Base-by-base conservation (phyloP, 1,140 invertebrate species). In the Capitella teleta region DNA sequence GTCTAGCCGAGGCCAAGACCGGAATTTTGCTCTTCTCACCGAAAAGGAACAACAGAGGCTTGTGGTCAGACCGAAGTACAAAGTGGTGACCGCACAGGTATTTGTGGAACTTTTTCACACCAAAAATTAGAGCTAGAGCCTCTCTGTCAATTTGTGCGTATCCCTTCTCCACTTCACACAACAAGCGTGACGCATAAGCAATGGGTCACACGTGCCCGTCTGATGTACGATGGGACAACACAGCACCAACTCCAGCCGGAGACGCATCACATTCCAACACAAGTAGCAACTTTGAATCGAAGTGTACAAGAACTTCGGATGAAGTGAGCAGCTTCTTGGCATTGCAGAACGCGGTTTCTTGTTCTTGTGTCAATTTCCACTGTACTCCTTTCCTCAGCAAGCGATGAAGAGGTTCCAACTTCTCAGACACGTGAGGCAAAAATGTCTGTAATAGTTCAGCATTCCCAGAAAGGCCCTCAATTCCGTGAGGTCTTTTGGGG, bases 61-160 rank as follows among this genome's bases (percentile, higher is more conserved):
- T 70, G 45, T 78, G 74, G 51, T 78, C 74, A 2, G 70, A 78
- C 12, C 62, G 51, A 3, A 78, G 48, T 2, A 52, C 70, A 53
- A 77, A 76, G 21, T 68, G 37, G n/a, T 65, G 43, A 2, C 72
- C 74, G 53, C 62, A 71, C 5, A 76, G 30, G 42, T 68, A 75
- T 32, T 70, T 34, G 51, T 72, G 63, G 57, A 74, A 74, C 48
- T 59, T 68, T 38, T 61, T 53, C 2, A 73, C 54, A 1, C 57
- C 71, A 56, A 59, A 76, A 4, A 76, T 62, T 19, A 78, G 66
- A 2, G 67, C 70, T 12, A 77, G 51, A 0, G 68, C 72, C 54
- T 79, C 73, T 49, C 69, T 74, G 38, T 77, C 69, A 10, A 77
- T 70, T 52, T 77, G 71, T 0, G 62, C 53, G 50, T 76, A 78